Percentiles rank a stretch among this genome's conserved stretches.
Evolutionary conservation across 92 coral and sea anemone genomes (phyloP).

Genomic region (Paragorgia papillata): DNA sequence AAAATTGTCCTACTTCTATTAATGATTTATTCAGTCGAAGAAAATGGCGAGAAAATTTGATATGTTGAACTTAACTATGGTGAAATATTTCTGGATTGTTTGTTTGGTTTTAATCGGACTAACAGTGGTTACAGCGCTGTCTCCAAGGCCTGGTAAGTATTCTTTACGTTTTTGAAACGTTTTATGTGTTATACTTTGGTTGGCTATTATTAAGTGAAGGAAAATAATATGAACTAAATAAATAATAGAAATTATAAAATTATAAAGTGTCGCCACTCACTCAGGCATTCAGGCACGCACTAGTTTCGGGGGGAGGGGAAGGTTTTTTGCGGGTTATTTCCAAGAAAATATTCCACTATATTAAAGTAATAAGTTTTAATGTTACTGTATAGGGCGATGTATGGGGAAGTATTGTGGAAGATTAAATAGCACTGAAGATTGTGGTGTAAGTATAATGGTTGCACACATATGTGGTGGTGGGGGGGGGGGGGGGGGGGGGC

Average conservation of each 20-base stretch:
- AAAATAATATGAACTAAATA: no score
- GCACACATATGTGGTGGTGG: no score
- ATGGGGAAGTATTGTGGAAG: conserved; percentile 94
- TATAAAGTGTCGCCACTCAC: no score
- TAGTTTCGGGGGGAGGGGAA: no score
- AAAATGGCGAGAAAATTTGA: background rate
- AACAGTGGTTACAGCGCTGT: background rate
- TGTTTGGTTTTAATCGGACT: background rate
- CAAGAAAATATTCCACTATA: no score
- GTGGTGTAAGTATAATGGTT: conserved; percentile 71
- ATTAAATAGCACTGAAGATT: conserved; percentile 48
- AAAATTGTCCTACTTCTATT: background rate
- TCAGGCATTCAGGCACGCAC: no score
- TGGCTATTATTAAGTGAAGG: no score
- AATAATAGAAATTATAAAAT: no score
- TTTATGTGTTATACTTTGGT: no score
- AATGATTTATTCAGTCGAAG: background rate
- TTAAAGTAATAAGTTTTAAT: background rate
- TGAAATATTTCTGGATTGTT: background rate
- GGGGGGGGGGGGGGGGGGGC: no score
- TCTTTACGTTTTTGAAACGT: background rate
- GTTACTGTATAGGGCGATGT: conserved; percentile 39
- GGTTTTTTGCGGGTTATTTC: no score
- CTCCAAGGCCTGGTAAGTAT: background rate
- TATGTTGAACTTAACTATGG: background rate